A percentile compares a stretch with the other conserved stretches of the same genome.
These are phyloP conservation scores for Chelonia mydas DNA, from an alignment of 2,797 vertebrate species.

Conservation along the genomic window DNA sequence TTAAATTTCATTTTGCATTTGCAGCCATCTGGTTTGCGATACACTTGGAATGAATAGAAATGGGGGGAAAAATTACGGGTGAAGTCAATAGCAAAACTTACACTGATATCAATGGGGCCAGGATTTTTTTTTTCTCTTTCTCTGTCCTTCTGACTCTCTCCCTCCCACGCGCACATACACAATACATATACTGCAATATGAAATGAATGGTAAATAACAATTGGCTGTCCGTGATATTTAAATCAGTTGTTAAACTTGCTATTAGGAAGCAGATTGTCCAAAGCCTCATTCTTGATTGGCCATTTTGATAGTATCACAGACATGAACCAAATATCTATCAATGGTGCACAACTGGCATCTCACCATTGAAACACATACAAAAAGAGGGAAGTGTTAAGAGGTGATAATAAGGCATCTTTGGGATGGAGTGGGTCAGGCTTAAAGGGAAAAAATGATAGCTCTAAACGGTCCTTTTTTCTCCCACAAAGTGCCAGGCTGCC, in stretches of 20 bases:
- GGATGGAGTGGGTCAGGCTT: neutral
- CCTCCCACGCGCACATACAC: neutral
- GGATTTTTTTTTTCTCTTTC: too few species aligned
- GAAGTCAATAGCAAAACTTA: neutral
- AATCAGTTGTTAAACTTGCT: neutral
- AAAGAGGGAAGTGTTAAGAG: neutral
- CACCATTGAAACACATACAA: neutral
- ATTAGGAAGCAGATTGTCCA: neutral
- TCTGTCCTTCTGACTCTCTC: neutral
- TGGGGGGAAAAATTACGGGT: too few species aligned
- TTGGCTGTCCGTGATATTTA: neutral
- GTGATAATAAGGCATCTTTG: neutral
- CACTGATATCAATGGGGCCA: rapidly evolving
- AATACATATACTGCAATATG: neutral
- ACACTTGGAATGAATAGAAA: neutral
- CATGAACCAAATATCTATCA: neutral
- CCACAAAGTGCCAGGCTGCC: neutral
- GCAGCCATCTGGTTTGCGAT: neutral
- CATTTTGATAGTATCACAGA: neutral
- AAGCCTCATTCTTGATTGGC: neutral
- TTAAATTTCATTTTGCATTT: neutral
- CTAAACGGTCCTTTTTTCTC: neutral
- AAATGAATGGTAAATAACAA: neutral
- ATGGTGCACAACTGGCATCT: neutral
- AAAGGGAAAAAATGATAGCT: neutral